phyloP scores from a whole-genome alignment of 2,797 vertebrate genomes.

The Pangasius macronema region DNA sequence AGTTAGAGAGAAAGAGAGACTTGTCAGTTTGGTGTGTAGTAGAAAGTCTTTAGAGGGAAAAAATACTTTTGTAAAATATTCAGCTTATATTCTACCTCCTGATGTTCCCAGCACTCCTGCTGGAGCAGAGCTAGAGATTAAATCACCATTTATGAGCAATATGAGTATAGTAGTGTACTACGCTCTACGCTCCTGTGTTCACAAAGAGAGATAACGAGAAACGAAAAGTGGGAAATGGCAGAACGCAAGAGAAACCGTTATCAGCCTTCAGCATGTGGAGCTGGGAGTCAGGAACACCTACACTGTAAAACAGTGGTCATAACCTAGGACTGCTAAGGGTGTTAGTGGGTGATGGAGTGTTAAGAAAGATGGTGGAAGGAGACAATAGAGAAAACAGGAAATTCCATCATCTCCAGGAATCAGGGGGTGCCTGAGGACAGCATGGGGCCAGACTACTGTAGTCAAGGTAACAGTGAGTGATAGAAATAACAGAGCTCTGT shows the following conservation, averaged over 20 bases:
- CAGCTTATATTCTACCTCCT: constrained; percentile 13
- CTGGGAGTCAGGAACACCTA: background rate
- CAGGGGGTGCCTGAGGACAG: constrained; percentile 42
- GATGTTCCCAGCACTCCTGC: constrained; percentile 12
- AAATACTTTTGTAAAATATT: too few species aligned
- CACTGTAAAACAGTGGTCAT: background rate
- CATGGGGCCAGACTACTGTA: constrained; percentile 40
- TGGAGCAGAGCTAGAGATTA: constrained; percentile 23
- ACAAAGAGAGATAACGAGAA: background rate
- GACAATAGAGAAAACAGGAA: constrained; percentile 18
- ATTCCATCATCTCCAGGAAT: constrained; percentile 41
- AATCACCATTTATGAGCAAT: constrained; percentile 23
- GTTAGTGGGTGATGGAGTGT: background rate
- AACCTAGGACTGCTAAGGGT: constrained; percentile 1
- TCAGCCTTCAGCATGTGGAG: constrained; percentile 23
- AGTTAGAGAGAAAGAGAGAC: too few species aligned
- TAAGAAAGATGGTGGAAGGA: constrained; percentile 12
- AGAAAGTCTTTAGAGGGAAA: too few species aligned
- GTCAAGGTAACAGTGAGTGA: constrained; percentile 47
- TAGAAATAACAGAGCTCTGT: constrained; percentile 33
- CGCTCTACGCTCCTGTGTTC: background rate
- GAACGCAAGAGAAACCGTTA: background rate
- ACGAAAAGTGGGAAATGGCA: background rate
- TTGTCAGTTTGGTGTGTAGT: too few species aligned
- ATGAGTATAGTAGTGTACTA: background rate